A percentile compares a stretch with the other conserved stretches of the same genome.
Evolutionary conservation across 2,888 invertebrate genomes (phyloP).

Genomic region (Sericinus montela): DNA sequence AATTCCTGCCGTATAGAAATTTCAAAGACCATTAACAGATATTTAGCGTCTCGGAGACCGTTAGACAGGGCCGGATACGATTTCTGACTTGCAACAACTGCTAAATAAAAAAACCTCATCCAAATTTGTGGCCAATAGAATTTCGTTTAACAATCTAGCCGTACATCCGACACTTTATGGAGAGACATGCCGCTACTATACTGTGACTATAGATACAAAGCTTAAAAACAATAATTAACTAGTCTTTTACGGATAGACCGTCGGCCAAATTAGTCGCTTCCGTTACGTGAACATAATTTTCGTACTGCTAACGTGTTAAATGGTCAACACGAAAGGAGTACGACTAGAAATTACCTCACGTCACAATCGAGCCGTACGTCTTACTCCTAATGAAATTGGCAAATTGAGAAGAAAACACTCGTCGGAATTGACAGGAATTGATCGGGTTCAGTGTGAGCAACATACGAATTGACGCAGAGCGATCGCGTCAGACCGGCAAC

Average conservation of each 20-base stretch:
- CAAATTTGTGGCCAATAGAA: constrained; percentile 12
- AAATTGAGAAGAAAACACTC: constrained; percentile 19
- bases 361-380: constrained; percentile 25
- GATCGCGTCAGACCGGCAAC: background rate
- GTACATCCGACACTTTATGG: constrained; percentile 22
- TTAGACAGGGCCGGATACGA: constrained; percentile 38
- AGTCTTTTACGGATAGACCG: constrained; percentile 70
- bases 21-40: background rate
- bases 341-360: constrained; percentile 66
- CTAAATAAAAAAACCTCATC: background rate
- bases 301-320: constrained; percentile 74
- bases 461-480: constrained; percentile 37
- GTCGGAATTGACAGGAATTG: constrained; percentile 53
- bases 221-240: constrained; percentile 71
- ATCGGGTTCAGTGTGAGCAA: constrained; percentile 48
- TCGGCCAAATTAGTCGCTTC: constrained; percentile 41
- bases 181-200: constrained; percentile 62
- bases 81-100: constrained; percentile 11
- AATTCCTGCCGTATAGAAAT: background rate
- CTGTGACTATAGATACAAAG: constrained; percentile 60
- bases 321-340: constrained; percentile 73
- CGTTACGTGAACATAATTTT: constrained; percentile 59
- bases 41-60: background rate
- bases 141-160: constrained; percentile 26
- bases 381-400: constrained; percentile 18